Evolutionary conservation across 35 echinoderm and acorn worm species (phyloP).

Genomic region (Diadema setosum): DNA sequence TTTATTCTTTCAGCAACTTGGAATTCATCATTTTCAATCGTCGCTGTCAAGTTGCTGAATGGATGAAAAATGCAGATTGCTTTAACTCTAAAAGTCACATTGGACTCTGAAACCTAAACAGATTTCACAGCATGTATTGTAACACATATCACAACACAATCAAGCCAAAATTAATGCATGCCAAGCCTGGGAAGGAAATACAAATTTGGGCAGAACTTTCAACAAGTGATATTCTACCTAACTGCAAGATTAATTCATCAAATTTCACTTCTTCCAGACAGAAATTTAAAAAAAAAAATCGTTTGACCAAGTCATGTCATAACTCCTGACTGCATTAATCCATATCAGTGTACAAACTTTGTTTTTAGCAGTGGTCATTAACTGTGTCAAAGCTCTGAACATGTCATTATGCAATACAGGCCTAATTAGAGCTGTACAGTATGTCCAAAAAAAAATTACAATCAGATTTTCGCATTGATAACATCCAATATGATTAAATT

Average conservation of each 20-base stretch:
- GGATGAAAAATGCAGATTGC: neutral
- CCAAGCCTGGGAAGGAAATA: neutral
- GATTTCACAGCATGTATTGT: neutral
- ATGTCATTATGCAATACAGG: too few relatives aligned
- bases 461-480: too few relatives aligned
- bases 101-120: neutral
- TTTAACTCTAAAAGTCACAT: neutral
- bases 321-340: too few relatives aligned
- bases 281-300: too few relatives aligned
- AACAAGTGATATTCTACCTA: neutral
- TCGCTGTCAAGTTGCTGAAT: conserved; percentile 76
- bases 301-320: too few relatives aligned
- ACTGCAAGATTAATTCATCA: neutral
- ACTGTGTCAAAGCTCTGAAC: too few relatives aligned
- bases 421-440: too few relatives aligned
- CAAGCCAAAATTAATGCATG: neutral
- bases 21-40: conserved; percentile 90
- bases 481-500: too few relatives aligned
- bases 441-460: too few relatives aligned
- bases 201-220: neutral
- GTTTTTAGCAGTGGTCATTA: too few relatives aligned
- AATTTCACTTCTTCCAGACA: too few relatives aligned
- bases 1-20: conserved; percentile 88
- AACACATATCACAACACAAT: neutral
- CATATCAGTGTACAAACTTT: too few relatives aligned